These are phyloP conservation scores for Drosophila meridionalis DNA, from an alignment of 2,888 invertebrate species.

Conservation along the genomic window DNA sequence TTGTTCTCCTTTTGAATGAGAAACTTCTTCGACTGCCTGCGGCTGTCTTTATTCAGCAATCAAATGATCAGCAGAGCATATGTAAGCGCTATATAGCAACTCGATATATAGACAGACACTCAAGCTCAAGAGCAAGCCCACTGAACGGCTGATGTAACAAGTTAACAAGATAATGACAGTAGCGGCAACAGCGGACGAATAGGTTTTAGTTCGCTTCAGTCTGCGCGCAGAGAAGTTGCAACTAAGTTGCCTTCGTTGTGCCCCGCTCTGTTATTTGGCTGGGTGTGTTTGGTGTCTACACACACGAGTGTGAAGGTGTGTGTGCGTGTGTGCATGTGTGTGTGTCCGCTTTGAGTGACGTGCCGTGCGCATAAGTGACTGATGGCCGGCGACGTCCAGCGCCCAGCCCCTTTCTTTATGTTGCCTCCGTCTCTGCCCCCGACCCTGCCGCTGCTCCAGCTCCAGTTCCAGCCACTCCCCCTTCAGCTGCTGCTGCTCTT, in stretches of 20 bases:
- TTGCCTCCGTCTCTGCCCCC: conserved; percentile 4
- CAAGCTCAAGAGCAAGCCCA: conserved; percentile 72
- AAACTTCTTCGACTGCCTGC: conserved; percentile 28
- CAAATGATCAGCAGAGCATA: conserved; percentile 55
- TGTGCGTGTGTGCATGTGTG: conserved; percentile 35
- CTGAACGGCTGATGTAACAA: conserved; percentile 76
- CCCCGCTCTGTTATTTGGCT: conserved; percentile 78
- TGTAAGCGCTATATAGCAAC: conserved; percentile 29
- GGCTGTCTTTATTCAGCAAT: conserved; percentile 37
- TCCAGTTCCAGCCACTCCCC: background rate
- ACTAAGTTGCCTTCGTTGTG: conserved; percentile 42
- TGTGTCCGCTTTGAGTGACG: conserved; percentile 70
- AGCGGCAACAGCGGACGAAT: conserved; percentile 64
- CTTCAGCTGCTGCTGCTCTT: conserved; percentile 17
- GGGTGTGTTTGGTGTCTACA: conserved; percentile 38
- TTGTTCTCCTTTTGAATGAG: conserved; percentile 14
- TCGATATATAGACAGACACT: conserved; percentile 6
- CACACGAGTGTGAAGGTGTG: conserved; percentile 1
- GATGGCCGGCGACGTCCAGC: conserved; percentile 79
- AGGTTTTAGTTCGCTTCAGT: conserved; percentile 47
- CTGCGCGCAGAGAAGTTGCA: conserved; percentile 28
- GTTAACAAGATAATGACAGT: conserved; percentile 82
- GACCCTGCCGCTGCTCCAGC: conserved; percentile 7
- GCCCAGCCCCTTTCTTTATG: conserved; percentile 73
- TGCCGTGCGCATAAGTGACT: conserved; percentile 81